Conservation (phyloP, 2,113 vertebrate genomes). For the Guaruba guarouba region DNA sequence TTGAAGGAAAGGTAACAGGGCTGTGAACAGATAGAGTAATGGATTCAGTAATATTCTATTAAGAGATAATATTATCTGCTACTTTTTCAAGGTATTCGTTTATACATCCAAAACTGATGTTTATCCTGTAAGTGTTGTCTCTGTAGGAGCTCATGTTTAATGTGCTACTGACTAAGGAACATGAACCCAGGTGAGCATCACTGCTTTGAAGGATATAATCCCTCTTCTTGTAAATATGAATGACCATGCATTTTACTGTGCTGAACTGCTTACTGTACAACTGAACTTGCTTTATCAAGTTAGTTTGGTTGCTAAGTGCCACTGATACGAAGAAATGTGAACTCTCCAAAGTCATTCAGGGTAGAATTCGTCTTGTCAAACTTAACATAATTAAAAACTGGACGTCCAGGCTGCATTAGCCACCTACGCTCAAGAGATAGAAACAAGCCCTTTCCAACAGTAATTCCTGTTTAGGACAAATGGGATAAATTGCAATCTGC, state of each 20-base stretch:
- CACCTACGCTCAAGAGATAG: neutral
- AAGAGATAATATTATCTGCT: neutral
- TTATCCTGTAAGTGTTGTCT: neutral
- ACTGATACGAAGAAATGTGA: neutral
- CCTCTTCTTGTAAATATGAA: neutral
- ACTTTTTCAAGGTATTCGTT: neutral
- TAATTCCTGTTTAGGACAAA: neutral
- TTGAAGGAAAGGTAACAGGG: neutral
- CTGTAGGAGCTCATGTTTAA: neutral
- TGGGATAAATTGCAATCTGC: neutral
- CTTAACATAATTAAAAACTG: neutral
- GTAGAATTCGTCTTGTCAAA: neutral
- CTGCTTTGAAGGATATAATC: neutral
- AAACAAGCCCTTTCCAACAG: neutral
- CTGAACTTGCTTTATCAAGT: neutral
- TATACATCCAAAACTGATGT: neutral
- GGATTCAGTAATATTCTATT: neutral
- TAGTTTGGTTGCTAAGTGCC: neutral
- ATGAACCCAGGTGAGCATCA: neutral
- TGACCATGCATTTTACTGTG: neutral
- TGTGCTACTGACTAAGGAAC: neutral
- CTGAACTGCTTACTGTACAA: neutral
- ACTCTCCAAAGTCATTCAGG: neutral
- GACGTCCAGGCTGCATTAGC: neutral
- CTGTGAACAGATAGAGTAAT: neutral